Conservation (phyloP, 2,888 invertebrate genomes). For the Bursaphelenchus okinawaensis region DNA sequence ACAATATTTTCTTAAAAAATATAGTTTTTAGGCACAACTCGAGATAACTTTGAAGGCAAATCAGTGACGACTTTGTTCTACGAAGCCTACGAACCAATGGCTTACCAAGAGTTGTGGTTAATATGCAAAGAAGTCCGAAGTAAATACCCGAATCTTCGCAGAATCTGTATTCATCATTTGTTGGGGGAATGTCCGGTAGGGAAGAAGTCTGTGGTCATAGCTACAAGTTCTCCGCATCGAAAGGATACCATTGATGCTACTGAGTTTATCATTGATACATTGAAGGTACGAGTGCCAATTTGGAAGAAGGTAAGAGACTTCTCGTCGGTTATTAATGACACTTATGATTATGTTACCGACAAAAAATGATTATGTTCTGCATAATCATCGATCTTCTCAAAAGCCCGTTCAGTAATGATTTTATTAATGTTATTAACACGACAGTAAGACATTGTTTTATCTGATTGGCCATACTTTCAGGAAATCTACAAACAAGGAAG, state of each 20-base stretch:
- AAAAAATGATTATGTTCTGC: too few species aligned
- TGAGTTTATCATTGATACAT: conserved; percentile 41
- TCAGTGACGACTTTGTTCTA: conserved; percentile 40
- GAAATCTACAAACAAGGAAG: conserved; percentile 20
- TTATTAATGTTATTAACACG: too few species aligned
- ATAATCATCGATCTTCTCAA: too few species aligned
- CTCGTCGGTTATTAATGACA: too few species aligned
- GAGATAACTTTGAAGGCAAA: conserved; percentile 44
- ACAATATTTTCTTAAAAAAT: conserved; percentile 2
- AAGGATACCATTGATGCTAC: conserved; percentile 48
- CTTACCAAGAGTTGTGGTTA: conserved; percentile 38
- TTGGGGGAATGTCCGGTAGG: conserved; percentile 40
- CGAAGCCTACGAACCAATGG: conserved; percentile 53
- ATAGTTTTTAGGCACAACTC: conserved; percentile 32
- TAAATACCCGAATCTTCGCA: conserved; percentile 28
- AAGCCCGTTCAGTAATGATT: too few species aligned
- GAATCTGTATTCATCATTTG: conserved; percentile 46
- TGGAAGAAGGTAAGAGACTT: conserved; percentile 51
- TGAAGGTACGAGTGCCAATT: conserved; percentile 49
- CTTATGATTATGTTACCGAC: too few species aligned
- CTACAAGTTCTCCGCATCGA: conserved; percentile 48
- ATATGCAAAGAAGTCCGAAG: conserved; percentile 32
- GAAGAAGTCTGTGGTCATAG: conserved; percentile 50
- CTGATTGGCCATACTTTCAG: too few species aligned
- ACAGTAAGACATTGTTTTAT: too few species aligned